A percentile compares a stretch with the other conserved stretches of the same genome.
phyloP scores from a whole-genome alignment of 2,113 vertebrate species.

The Arenaria interpres region DNA sequence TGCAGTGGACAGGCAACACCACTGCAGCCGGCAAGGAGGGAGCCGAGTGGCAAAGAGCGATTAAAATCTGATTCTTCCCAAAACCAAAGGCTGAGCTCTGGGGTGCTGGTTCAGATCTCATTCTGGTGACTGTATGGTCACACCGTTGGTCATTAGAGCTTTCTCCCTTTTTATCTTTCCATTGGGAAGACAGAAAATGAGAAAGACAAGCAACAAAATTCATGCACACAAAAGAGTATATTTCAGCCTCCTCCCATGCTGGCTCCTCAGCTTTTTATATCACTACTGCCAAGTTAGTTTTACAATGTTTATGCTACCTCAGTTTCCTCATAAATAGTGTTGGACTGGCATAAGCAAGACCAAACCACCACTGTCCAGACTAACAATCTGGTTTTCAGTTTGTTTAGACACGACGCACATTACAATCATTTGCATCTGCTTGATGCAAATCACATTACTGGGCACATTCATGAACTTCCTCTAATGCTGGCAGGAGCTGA shows the following conservation, averaged over 20 bases:
- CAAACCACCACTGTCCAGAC: background rate
- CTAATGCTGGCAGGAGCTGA: background rate
- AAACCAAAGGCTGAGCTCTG: background rate
- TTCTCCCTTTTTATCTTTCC: background rate
- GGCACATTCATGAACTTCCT: background rate
- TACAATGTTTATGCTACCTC: background rate
- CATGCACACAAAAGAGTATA: accelerated
- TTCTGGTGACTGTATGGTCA: background rate
- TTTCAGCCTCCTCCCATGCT: background rate
- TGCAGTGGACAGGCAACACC: accelerated
- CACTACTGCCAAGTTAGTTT: background rate
- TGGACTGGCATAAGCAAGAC: background rate
- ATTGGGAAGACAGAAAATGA: background rate
- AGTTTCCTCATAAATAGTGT: background rate
- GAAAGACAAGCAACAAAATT: background rate
- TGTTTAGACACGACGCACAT: background rate
- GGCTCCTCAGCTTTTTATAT: background rate
- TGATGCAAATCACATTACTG: background rate
- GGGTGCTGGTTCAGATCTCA: background rate
- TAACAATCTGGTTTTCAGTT: background rate
- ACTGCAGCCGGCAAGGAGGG: accelerated
- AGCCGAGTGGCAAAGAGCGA: background rate
- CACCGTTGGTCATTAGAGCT: accelerated
- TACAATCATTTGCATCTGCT: background rate
- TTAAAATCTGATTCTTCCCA: background rate